phyloP scores from a whole-genome alignment of 2,113 vertebrate genomes.

The Pseudolaguvia tuberculata region DNA sequence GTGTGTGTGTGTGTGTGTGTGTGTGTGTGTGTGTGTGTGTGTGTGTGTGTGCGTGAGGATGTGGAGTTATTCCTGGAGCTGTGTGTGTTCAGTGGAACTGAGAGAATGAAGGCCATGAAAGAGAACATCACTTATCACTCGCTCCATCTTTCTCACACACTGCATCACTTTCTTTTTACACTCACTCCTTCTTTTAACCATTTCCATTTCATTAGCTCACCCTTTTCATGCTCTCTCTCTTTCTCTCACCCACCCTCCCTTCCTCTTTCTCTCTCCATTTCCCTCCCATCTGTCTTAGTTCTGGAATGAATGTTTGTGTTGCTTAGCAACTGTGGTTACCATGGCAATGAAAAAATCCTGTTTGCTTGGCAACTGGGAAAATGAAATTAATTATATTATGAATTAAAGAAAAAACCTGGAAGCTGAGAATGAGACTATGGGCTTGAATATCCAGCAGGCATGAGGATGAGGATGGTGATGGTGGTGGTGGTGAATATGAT shows the following conservation, averaged over 20 bases:
- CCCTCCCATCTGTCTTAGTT: constrained; percentile 70
- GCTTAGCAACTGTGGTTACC: constrained; percentile 73
- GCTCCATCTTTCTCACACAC: too few relatives aligned
- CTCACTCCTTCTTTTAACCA: too few relatives aligned
- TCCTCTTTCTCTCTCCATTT: constrained; percentile 22
- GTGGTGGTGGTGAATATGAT: too few relatives aligned
- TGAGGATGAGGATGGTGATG: constrained; percentile 21
- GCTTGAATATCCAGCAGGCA: constrained; percentile 7
- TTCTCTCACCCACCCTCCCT: constrained; percentile 9
- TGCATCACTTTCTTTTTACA: too few relatives aligned
- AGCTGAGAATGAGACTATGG: constrained; percentile 38
- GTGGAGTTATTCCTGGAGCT: neutral
- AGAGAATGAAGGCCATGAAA: neutral
- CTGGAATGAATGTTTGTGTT: constrained; percentile 75
- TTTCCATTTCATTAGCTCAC: too few relatives aligned
- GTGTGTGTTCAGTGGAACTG: neutral
- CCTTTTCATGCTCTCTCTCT: neutral
- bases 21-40: too few relatives aligned
- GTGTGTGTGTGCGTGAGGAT: too few relatives aligned
- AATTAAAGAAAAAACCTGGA: constrained; percentile 54
- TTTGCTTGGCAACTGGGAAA: constrained; percentile 64
- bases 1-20: too few relatives aligned
- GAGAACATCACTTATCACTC: neutral
- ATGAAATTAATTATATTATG: constrained; percentile 70
- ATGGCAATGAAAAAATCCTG: constrained; percentile 64